These are phyloP conservation scores for Heliconius ethilla DNA, from an alignment of 2,888 invertebrate species.

Conservation along the genomic window DNA sequence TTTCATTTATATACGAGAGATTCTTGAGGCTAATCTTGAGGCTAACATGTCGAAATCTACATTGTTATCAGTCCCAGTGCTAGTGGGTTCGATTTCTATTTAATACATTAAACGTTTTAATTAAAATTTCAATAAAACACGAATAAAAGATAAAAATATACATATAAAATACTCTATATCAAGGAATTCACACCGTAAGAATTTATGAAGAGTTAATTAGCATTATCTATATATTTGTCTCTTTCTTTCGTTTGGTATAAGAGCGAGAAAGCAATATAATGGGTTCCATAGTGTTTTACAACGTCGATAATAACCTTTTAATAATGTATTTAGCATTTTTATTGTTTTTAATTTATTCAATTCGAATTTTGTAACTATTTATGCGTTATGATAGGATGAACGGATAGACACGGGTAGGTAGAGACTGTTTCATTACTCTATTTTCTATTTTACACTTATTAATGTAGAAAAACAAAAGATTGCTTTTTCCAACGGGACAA, in stretches of 20 bases:
- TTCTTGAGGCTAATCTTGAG: no score
- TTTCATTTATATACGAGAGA: no score
- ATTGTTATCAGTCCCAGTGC: not conserved
- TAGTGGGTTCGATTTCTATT: slow-evolving; percentile 4
- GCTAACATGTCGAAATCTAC: not conserved
- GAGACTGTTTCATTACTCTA: not conserved
- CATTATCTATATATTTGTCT: slow-evolving; percentile 23
- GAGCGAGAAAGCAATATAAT: slow-evolving; percentile 34
- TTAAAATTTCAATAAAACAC: slow-evolving; percentile 22
- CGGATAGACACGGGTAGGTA: not conserved
- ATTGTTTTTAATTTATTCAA: slow-evolving; percentile 20
- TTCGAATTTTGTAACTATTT: slow-evolving; percentile 9
- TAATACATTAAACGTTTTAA: slow-evolving; percentile 10
- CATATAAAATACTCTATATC: slow-evolving; percentile 13
- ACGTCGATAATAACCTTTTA: slow-evolving; percentile 21
- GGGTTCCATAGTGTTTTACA: slow-evolving; percentile 20
- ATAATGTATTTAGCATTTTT: slow-evolving; percentile 24
- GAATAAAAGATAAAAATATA: slow-evolving; percentile 21
- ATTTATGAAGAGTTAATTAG: slow-evolving; percentile 22
- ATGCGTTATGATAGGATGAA: not conserved
- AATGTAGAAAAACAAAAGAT: not conserved
- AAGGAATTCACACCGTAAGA: slow-evolving; percentile 18
- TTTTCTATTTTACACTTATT: not conserved
- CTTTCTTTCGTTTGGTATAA: slow-evolving; percentile 5
- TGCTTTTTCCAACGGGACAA: no score